These are phyloP conservation scores for Saccostrea echinata DNA, from an alignment of 1,140 invertebrate species.

Conservation along the genomic window DNA sequence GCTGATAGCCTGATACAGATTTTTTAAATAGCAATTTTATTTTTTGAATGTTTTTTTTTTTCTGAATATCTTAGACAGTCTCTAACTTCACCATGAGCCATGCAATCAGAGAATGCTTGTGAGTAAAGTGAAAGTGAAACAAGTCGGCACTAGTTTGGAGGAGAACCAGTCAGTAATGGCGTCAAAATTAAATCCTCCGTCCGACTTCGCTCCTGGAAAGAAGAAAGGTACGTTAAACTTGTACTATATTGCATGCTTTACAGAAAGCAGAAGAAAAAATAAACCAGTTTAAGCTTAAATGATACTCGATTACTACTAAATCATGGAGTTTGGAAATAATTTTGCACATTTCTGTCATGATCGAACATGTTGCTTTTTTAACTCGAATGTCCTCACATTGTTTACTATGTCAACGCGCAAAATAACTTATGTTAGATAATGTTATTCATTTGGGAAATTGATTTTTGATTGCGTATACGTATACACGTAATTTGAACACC, in stretches of 20 bases:
- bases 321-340: neutral
- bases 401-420: neutral
- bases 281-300: neutral
- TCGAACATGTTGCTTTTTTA: neutral
- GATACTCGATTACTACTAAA: neutral
- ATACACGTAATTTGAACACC: too few species aligned
- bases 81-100: neutral
- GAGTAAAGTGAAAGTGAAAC: neutral
- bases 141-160: neutral
- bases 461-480: too few species aligned
- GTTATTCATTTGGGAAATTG: too few species aligned
- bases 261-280: neutral
- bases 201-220: constrained; percentile 61
- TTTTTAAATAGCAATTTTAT: too few species aligned
- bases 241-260: neutral
- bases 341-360: neutral
- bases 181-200: constrained; percentile 69
- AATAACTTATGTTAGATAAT: neutral
- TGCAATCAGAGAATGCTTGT: neutral
- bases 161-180: constrained; percentile 62
- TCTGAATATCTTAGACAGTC: neutral
- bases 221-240: neutral
- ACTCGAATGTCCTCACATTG: constrained; percentile 3
- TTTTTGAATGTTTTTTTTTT: too few species aligned
- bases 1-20: too few species aligned